These are phyloP conservation scores for Acronicta aceris DNA, from an alignment of 2,888 invertebrate genomes.

Conservation along the genomic window DNA sequence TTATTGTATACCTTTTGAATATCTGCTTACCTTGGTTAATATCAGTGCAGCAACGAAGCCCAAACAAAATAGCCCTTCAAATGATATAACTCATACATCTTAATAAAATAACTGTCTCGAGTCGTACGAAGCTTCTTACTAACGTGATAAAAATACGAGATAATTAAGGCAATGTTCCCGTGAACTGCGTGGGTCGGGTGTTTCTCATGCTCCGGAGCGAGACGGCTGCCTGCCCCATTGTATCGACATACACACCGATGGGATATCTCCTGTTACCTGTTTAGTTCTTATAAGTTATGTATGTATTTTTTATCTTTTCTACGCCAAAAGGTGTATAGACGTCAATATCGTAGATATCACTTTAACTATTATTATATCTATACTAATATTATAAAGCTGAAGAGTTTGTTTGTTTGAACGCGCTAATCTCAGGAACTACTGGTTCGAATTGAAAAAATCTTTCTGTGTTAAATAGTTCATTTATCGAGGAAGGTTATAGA, in stretches of 20 bases:
- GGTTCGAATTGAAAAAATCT: no score
- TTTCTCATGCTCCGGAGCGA: constrained; percentile 79
- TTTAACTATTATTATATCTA: no score
- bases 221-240: constrained; percentile 60
- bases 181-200: constrained; percentile 51
- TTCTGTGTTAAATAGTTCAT: no score
- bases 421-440: no score
- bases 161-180: constrained; percentile 63
- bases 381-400: no score
- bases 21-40: no score
- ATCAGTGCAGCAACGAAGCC: no score
- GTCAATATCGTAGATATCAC: no score
- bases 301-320: not conserved
- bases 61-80: not conserved
- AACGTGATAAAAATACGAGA: constrained; percentile 53
- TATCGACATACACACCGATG: constrained; percentile 50
- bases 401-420: no score
- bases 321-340: no score
- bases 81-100: constrained; percentile 11
- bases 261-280: constrained; percentile 46
- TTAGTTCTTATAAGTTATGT: constrained; percentile 1
- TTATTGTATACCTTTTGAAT: no score
- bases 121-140: constrained; percentile 23
- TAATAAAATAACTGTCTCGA: constrained; percentile 36
- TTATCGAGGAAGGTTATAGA: no score